A percentile compares a stretch with the other conserved stretches of the same genome.
Conservation (phyloP, 2,888 invertebrate species). For the Heliconius hortense region DNA sequence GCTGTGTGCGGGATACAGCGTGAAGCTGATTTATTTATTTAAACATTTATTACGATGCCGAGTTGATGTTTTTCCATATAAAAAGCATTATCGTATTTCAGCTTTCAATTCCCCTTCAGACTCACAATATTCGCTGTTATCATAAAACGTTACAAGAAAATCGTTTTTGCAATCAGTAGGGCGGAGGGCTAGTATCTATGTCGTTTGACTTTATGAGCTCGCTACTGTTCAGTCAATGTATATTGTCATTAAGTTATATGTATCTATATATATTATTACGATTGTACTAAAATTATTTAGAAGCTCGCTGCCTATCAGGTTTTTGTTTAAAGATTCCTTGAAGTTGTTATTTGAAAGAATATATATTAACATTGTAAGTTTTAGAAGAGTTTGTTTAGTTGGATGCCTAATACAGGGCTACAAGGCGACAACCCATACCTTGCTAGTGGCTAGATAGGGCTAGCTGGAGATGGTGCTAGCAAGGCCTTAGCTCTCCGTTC, state of each 20-base stretch:
- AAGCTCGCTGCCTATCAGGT: too few relatives aligned
- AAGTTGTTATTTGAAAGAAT: too few relatives aligned
- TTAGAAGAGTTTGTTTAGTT: too few relatives aligned
- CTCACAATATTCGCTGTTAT: constrained; percentile 27
- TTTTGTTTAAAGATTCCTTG: too few relatives aligned
- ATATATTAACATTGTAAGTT: too few relatives aligned
- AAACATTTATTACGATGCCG: constrained; percentile 1
- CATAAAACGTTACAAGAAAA: constrained; percentile 25
- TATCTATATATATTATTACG: not conserved
- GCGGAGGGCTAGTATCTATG: constrained; percentile 15
- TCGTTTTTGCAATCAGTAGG: constrained; percentile 31
- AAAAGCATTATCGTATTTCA: constrained; percentile 23
- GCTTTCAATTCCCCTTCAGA: constrained; percentile 22
- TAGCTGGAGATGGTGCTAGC: too few relatives aligned
- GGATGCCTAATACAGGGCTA: too few relatives aligned
- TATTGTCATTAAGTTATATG: not conserved
- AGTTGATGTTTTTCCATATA: constrained; percentile 16
- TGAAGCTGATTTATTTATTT: too few relatives aligned
- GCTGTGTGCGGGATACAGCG: too few relatives aligned
- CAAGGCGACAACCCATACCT: too few relatives aligned
- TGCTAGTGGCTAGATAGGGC: too few relatives aligned
- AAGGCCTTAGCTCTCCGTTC: too few relatives aligned
- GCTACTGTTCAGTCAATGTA: constrained; percentile 13
- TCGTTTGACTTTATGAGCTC: constrained; percentile 22
- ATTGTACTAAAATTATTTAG: not conserved